Evolutionary conservation across 37 sponge, comb jelly and placozoan genomes (phyloP).

Genomic region (Bolinopsis microptera): DNA sequence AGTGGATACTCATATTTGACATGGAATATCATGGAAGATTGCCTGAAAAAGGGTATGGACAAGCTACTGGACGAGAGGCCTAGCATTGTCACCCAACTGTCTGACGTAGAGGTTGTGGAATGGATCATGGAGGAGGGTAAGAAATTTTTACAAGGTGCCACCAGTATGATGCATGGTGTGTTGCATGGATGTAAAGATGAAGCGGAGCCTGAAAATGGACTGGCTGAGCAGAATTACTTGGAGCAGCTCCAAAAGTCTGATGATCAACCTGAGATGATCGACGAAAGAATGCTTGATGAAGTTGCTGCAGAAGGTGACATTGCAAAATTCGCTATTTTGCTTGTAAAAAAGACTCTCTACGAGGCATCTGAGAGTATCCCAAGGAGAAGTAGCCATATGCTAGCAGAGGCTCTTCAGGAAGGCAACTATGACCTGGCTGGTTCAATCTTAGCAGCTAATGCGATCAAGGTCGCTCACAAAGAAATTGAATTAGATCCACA

Average conservation of each 20-base stretch:
- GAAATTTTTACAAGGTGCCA: constrained; percentile 19
- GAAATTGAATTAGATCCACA: neutral
- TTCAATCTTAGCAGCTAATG: neutral
- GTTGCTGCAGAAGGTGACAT: neutral
- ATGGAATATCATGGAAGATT: constrained; percentile 60
- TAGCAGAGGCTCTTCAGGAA: neutral
- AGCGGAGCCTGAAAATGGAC: neutral
- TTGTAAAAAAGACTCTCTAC: constrained; percentile 38
- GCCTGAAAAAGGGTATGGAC: constrained; percentile 20
- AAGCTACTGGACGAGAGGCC: constrained; percentile 24
- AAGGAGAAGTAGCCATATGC: neutral
- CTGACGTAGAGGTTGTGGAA: constrained; percentile 48
- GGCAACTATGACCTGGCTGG: constrained; percentile 32
- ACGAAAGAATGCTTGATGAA: neutral
- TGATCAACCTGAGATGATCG: neutral
- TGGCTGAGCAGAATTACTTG: constrained; percentile 16
- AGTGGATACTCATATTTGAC: constrained; percentile 47
- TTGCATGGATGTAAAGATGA: neutral
- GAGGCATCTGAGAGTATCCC: neutral
- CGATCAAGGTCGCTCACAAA: neutral
- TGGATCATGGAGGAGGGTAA: constrained; percentile 65
- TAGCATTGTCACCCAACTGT: neutral
- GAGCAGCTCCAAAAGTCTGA: constrained; percentile 44
- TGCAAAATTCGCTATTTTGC: constrained; percentile 47
- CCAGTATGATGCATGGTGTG: neutral